Percentiles rank a stretch among this genome's conserved stretches.
Conservation (phyloP, 2,113 vertebrate genomes). For the Cyphomyrus plagiostoma region DNA sequence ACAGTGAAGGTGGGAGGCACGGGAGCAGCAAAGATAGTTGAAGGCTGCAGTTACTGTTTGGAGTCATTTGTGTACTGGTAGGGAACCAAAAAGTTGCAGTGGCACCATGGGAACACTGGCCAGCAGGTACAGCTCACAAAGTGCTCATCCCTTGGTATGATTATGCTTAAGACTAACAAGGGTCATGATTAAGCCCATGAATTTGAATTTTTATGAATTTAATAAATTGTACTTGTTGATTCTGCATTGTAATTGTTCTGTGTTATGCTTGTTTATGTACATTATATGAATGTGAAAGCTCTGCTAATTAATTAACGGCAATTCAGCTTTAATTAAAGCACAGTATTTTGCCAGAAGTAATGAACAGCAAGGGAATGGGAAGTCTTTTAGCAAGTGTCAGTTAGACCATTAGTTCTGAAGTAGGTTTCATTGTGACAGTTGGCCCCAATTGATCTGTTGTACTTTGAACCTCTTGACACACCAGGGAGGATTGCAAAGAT, state of each 20-base stretch:
- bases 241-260: not conserved
- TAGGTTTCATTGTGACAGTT: not conserved
- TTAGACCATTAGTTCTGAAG: constrained; percentile 1
- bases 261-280: not conserved
- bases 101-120: not conserved
- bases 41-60: not conserved
- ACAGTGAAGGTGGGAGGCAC: not conserved
- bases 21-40: not conserved
- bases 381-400: not conserved
- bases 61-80: not conserved
- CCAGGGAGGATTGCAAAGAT: not conserved
- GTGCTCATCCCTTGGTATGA: not conserved
- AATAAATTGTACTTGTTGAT: not conserved
- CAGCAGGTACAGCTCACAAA: not conserved
- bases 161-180: not conserved
- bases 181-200: not conserved
- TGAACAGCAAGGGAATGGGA: not conserved
- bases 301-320: not conserved
- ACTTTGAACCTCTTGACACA: not conserved
- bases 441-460: not conserved
- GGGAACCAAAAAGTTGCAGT: not conserved
- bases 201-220: not conserved
- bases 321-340: not conserved
- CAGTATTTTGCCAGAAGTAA: not conserved
- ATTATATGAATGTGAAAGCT: not conserved